These are phyloP conservation scores for Chinchilla lanigera DNA, from an alignment of 2,113 vertebrate species.

Conservation along the genomic window DNA sequence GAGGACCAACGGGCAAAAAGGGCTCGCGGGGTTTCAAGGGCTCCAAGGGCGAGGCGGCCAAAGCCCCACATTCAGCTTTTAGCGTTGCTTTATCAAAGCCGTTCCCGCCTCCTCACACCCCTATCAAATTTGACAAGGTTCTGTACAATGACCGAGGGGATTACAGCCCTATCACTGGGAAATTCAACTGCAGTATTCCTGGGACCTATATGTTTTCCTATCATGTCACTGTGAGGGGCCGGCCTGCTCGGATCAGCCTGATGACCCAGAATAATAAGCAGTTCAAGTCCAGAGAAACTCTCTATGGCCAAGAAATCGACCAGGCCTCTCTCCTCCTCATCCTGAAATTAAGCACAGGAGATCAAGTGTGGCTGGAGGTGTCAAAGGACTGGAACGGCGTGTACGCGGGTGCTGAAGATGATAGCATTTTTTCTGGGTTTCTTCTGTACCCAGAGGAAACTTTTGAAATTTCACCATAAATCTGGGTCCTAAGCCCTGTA, in stretches of 20 bases:
- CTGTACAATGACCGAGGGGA: slow-evolving; percentile 93
- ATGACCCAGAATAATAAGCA: slow-evolving; percentile 91
- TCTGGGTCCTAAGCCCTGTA: neutral
- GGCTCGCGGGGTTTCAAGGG: slow-evolving; percentile 94
- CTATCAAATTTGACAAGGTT: slow-evolving; percentile 94
- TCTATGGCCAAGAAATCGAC: slow-evolving; percentile 96
- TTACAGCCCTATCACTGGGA: slow-evolving; percentile 91
- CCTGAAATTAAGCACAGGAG: slow-evolving; percentile 89
- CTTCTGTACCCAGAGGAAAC: slow-evolving; percentile 92
- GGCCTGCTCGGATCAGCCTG: slow-evolving; percentile 92
- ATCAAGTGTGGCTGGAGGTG: slow-evolving; percentile 97
- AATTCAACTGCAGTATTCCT: slow-evolving; percentile 93
- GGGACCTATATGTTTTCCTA: slow-evolving; percentile 96
- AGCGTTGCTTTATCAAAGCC: slow-evolving; percentile 94
- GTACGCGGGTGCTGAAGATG: slow-evolving; percentile 94
- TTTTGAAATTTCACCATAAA: slow-evolving; percentile 72
- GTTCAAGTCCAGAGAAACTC: slow-evolving; percentile 93
- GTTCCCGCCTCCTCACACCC: slow-evolving; percentile 93
- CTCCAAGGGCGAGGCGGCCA: slow-evolving; percentile 84
- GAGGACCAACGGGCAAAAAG: slow-evolving; percentile 92
- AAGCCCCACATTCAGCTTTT: slow-evolving; percentile 90
- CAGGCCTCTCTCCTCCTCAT: slow-evolving; percentile 95
- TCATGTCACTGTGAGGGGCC: slow-evolving; percentile 95
- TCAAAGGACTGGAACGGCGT: slow-evolving; percentile 96
- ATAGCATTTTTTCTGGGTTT: slow-evolving; percentile 97